phyloP scores from a whole-genome alignment of 1,140 invertebrate genomes.

The Brachionus angularis region DNA sequence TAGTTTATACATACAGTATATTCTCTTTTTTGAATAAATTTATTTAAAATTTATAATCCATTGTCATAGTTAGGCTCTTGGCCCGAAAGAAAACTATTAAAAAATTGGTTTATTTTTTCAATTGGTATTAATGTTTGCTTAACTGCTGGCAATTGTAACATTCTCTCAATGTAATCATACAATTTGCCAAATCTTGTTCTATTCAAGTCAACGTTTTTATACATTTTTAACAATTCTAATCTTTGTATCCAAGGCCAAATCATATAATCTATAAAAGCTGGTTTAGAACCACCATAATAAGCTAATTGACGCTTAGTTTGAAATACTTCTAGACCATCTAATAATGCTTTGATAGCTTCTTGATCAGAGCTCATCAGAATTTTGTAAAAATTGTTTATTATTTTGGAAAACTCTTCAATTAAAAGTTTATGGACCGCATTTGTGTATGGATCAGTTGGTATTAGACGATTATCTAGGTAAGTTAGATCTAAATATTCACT shows the following conservation, averaged over 20 bases:
- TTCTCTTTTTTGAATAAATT: too few species aligned
- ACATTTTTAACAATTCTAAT: conserved; percentile 47
- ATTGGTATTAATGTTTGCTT: conserved; percentile 46
- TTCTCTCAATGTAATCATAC: conserved; percentile 47
- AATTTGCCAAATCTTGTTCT: conserved; percentile 47
- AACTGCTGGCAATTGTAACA: conserved; percentile 48
- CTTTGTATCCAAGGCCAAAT: conserved; percentile 84
- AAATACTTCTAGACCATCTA: conserved; percentile 45
- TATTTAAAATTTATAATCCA: too few species aligned
- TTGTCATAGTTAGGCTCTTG: conserved; percentile 47
- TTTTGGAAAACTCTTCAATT: conserved; percentile 60
- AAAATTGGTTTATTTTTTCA: conserved; percentile 46
- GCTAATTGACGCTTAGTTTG: conserved; percentile 44
- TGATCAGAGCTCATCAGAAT: background rate
- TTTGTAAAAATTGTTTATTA: background rate
- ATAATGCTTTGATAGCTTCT: background rate
- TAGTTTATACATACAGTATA: too few species aligned
- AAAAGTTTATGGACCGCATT: conserved; percentile 75
- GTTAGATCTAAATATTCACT: conserved; percentile 77
- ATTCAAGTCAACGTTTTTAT: conserved; percentile 42
- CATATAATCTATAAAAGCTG: conserved; percentile 69
- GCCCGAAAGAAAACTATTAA: conserved; percentile 42
- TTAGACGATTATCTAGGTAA: conserved; percentile 61
- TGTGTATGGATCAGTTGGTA: conserved; percentile 66
- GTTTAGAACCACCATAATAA: conserved; percentile 23